Evolutionary conservation across 1,140 invertebrate species (phyloP).

Genomic region (Caerostris extrusa): DNA sequence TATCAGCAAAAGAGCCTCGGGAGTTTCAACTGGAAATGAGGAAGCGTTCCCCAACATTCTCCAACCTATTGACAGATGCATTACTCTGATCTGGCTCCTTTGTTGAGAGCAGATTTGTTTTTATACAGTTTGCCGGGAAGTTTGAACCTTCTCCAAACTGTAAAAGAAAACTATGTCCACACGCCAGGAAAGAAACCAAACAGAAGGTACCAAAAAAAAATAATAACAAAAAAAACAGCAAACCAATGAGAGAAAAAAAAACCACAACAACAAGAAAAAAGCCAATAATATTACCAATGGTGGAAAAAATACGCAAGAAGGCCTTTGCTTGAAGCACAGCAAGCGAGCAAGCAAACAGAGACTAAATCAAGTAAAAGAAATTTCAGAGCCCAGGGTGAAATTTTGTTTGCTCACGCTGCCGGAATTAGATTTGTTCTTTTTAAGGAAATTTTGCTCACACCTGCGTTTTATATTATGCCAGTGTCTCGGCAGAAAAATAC

Average conservation of each 20-base stretch:
- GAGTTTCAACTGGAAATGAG: neutral
- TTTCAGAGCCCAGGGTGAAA: constrained; percentile 32
- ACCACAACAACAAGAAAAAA: neutral
- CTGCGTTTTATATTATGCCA: constrained; percentile 75
- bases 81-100: constrained; percentile 30
- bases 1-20: neutral
- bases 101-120: constrained; percentile 36
- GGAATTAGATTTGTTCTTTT: constrained; percentile 77
- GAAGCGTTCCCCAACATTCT: constrained; percentile 18
- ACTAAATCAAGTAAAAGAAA: constrained; percentile 74
- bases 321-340: neutral
- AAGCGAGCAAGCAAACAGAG: neutral
- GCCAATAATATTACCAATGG: constrained; percentile 50
- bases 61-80: constrained; percentile 61
- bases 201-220: constrained; percentile 14
- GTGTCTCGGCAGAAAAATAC: neutral
- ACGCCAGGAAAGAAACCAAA: constrained; percentile 16
- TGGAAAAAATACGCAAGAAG: neutral
- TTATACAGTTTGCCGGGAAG: constrained; percentile 59
- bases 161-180: constrained; percentile 37
- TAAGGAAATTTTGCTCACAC: constrained; percentile 76
- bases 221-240: neutral
- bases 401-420: constrained; percentile 73
- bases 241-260: no score
- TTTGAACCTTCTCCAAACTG: constrained; percentile 42